Percentiles rank a stretch among this genome's conserved stretches.
Evolutionary conservation across 2,797 vertebrate species (phyloP).

Genomic region (Ataeniobius toweri): DNA sequence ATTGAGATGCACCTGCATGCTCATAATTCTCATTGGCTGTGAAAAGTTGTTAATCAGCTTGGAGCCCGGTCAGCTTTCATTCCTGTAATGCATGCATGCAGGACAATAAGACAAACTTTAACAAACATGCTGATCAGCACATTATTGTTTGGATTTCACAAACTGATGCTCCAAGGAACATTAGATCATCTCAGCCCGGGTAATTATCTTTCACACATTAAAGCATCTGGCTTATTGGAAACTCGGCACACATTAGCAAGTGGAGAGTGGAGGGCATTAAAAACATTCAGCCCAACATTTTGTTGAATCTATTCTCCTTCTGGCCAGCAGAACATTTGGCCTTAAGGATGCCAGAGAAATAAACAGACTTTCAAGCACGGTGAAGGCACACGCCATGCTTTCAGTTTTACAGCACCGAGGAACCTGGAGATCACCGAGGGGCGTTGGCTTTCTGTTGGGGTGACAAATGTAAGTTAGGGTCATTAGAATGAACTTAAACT

Average conservation of each 20-base stretch:
- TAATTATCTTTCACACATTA: constrained; percentile 2
- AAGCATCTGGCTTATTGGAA: constrained; percentile 23
- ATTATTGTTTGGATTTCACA: constrained; percentile 2
- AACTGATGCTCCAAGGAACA: constrained; percentile 6
- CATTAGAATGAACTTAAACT: constrained; percentile 6
- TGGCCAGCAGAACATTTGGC: constrained; percentile 26
- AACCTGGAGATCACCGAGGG: constrained; percentile 50
- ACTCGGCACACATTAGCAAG: constrained; percentile 10
- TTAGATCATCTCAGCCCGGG: background rate
- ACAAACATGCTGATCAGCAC: constrained; percentile 21
- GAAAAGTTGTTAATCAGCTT: constrained; percentile 24
- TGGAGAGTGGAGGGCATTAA: constrained; percentile 9
- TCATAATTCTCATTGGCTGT: background rate
- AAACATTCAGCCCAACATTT: constrained; percentile 13
- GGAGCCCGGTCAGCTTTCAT: background rate
- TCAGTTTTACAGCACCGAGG: constrained; percentile 71
- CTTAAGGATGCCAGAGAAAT: constrained; percentile 6
- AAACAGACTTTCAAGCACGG: constrained; percentile 32
- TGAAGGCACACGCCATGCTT: constrained; percentile 58
- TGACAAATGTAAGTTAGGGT: constrained; percentile 60
- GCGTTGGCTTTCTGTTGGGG: constrained; percentile 70
- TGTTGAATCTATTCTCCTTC: constrained; percentile 27
- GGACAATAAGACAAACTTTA: constrained; percentile 9
- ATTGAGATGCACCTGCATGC: background rate
- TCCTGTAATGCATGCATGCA: constrained; percentile 13